Percentiles rank a stretch among this genome's conserved stretches.
phyloP scores from a whole-genome alignment of 2,888 invertebrate genomes.

The Boloria euphrosyne region DNA sequence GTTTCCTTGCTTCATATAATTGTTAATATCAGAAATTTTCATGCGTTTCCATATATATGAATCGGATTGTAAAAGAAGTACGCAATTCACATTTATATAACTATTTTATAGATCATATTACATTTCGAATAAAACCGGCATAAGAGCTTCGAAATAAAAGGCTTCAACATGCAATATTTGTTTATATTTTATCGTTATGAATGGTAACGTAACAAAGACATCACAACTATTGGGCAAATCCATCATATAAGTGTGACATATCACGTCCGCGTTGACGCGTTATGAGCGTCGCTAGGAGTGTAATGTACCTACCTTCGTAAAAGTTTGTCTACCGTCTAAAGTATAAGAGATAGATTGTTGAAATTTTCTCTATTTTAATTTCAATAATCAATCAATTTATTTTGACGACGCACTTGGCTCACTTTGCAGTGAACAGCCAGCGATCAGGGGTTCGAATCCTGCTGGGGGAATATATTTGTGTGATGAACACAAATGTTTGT shows the following conservation, averaged over 20 bases:
- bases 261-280: conserved; percentile 66
- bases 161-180: conserved; percentile 12
- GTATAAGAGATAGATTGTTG: background rate
- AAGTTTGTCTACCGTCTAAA: conserved; percentile 44
- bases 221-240: conserved; percentile 61
- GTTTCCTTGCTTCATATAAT: too few species aligned
- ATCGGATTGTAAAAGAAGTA: background rate
- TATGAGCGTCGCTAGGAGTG: conserved; percentile 54
- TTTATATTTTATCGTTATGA: conserved; percentile 32
- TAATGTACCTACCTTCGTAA: conserved; percentile 68
- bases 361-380: too few species aligned
- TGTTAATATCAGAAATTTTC: too few species aligned
- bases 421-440: too few species aligned
- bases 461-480: too few species aligned
- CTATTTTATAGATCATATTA: conserved; percentile 12
- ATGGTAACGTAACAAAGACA: conserved; percentile 35
- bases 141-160: conserved; percentile 26
- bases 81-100: background rate
- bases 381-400: too few species aligned
- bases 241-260: conserved; percentile 69
- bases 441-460: too few species aligned
- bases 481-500: too few species aligned
- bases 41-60: background rate
- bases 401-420: too few species aligned
- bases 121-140: conserved; percentile 8